Evolutionary conservation across 2,113 vertebrate genomes (phyloP).

Genomic region (Cercopithecus mona): DNA sequence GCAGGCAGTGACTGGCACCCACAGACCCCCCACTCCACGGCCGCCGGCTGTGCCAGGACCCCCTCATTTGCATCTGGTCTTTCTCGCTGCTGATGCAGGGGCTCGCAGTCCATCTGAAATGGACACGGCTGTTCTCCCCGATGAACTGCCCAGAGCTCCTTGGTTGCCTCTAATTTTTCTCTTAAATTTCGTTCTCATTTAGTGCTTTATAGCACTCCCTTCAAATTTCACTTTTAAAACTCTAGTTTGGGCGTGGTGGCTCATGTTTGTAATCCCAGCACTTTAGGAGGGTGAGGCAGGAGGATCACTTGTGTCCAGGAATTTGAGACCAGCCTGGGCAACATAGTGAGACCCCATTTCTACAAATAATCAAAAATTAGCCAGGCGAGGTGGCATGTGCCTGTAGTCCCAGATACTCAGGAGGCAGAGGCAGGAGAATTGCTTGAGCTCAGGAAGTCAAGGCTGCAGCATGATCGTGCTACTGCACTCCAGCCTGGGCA

Average conservation of each 20-base stretch:
- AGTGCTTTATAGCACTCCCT: rapidly evolving
- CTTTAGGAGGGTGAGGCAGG: too few relatives aligned
- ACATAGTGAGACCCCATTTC: too few relatives aligned
- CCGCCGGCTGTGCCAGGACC: rapidly evolving
- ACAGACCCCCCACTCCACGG: not conserved
- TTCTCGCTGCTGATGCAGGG: rapidly evolving
- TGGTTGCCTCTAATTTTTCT: too few relatives aligned
- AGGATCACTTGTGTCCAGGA: too few relatives aligned
- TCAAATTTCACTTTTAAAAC: not conserved
- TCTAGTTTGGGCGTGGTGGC: not conserved
- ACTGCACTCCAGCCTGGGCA: too few relatives aligned
- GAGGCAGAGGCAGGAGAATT: not conserved
- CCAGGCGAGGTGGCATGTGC: too few relatives aligned
- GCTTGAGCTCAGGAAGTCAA: not conserved
- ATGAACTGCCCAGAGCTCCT: not conserved
- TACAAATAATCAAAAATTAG: too few relatives aligned
- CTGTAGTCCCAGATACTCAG: not conserved
- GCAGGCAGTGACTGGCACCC: rapidly evolving
- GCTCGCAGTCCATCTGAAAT: rapidly evolving
- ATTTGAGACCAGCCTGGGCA: too few relatives aligned
- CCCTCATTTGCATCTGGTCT: rapidly evolving
- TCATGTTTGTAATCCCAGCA: too few relatives aligned
- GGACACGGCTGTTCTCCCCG: not conserved
- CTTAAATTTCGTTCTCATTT: not conserved
- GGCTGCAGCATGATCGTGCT: not conserved